Evolutionary conservation across 2,797 vertebrate species (phyloP).

Genomic region (Sorex maritimensis): DNA sequence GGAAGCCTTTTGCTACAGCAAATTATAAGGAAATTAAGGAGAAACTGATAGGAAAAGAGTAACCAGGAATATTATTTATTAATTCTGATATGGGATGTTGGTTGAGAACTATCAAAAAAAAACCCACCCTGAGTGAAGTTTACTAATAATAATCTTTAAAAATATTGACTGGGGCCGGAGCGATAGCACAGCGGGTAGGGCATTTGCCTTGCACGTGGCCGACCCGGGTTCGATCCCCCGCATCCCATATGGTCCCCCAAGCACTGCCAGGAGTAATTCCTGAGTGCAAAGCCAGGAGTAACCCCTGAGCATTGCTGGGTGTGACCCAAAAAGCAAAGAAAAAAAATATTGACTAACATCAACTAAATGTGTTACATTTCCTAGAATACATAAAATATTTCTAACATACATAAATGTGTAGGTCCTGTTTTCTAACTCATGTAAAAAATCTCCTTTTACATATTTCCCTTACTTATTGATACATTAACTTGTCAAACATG

Average conservation of each 20-base stretch:
- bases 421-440: background rate
- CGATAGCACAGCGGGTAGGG: too few species aligned
- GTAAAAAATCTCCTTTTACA: constrained; percentile 16
- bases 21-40: constrained; percentile 69
- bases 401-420: too few species aligned
- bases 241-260: too few species aligned
- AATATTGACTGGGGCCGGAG: background rate
- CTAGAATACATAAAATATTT: background rate
- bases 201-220: too few species aligned
- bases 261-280: too few species aligned
- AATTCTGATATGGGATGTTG: background rate
- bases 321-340: too few species aligned
- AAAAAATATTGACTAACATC: constrained; percentile 25
- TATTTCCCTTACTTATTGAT: background rate
- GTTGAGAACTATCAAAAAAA: constrained; percentile 10
- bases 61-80: background rate
- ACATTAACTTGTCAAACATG: constrained; percentile 44
- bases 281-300: too few species aligned
- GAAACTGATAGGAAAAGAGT: constrained; percentile 53
- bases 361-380: constrained; percentile 27
- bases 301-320: too few species aligned
- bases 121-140: constrained; percentile 22
- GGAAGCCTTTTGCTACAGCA: background rate
- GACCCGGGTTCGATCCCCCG: too few species aligned
- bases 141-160: constrained; percentile 56